Evolutionary conservation across 2,888 invertebrate genomes (phyloP).

Genomic region (Sphecodes monilicornis): DNA sequence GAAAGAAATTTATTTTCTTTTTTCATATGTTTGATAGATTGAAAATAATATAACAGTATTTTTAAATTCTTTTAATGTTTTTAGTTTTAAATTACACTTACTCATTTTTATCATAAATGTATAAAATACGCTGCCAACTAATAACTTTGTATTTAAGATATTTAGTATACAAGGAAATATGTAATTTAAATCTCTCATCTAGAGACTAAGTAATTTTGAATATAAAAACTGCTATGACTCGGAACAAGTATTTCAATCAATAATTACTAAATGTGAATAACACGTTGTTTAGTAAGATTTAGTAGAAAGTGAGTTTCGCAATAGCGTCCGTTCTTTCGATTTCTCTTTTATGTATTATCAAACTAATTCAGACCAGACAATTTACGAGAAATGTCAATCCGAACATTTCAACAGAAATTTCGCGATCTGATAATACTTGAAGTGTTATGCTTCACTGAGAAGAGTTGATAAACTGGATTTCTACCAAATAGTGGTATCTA

Average conservation of each 20-base stretch:
- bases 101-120: no score
- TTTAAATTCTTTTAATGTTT: no score
- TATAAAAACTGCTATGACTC: slow-evolving; percentile 38
- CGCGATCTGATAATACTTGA: not conserved
- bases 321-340: not conserved
- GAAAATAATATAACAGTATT: no score
- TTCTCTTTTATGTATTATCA: not conserved
- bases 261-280: not conserved
- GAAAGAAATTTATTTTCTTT: no score
- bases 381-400: not conserved
- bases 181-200: no score
- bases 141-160: no score
- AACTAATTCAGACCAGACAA: not conserved
- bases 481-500: not conserved
- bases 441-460: not conserved
- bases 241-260: not conserved
- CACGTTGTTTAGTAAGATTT: not conserved
- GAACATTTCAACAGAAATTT: not conserved
- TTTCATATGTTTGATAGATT: no score
- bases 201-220: no score
- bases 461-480: not conserved
- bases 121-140: no score
- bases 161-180: no score
- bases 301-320: not conserved
- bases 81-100: no score